A percentile compares a stretch with the other conserved stretches of the same genome.
phyloP scores from a whole-genome alignment of 2,888 invertebrate species.

The Meiosimyza platycephala region DNA sequence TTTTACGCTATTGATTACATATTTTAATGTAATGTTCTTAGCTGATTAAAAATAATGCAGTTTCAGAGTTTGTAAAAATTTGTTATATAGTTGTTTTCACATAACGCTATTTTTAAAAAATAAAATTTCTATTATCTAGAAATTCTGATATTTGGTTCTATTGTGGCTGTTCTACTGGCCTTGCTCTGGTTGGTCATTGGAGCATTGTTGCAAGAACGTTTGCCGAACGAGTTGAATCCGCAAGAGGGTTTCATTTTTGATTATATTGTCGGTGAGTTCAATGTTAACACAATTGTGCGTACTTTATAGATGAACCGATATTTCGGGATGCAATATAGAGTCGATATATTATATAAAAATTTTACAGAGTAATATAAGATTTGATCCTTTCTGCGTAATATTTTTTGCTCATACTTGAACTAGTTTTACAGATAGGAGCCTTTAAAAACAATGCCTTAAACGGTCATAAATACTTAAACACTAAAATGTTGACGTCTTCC shows the following conservation, averaged over 20 bases:
- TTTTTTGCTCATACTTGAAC: no score
- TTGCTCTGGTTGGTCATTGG: slow-evolving; percentile 53
- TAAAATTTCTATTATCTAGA: slow-evolving; percentile 45
- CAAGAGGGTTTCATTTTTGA: slow-evolving; percentile 55
- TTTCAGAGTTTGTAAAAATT: slow-evolving; percentile 52
- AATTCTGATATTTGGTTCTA: slow-evolving; percentile 50
- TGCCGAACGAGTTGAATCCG: slow-evolving; percentile 53
- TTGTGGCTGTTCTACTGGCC: slow-evolving; percentile 52
- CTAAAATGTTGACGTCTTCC: no score
- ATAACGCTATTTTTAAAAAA: not conserved
- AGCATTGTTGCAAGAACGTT: slow-evolving; percentile 51
- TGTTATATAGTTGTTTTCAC: not conserved
- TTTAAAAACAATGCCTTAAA: no score
- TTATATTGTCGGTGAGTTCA: slow-evolving; percentile 59
- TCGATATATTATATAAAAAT: no score
- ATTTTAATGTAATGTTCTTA: not conserved
- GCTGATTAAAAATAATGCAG: slow-evolving; percentile 38
- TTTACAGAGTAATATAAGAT: no score
- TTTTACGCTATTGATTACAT: not conserved
- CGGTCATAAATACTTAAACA: no score
- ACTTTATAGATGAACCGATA: no score
- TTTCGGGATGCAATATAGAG: no score
- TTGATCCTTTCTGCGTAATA: no score
- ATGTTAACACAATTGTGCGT: no score
- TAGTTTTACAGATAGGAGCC: no score